Evolutionary conservation across 2,888 invertebrate genomes (phyloP), one percentile per base, ranked within the genome.

Genomic region (Mechanitis mazaeus): DNA sequence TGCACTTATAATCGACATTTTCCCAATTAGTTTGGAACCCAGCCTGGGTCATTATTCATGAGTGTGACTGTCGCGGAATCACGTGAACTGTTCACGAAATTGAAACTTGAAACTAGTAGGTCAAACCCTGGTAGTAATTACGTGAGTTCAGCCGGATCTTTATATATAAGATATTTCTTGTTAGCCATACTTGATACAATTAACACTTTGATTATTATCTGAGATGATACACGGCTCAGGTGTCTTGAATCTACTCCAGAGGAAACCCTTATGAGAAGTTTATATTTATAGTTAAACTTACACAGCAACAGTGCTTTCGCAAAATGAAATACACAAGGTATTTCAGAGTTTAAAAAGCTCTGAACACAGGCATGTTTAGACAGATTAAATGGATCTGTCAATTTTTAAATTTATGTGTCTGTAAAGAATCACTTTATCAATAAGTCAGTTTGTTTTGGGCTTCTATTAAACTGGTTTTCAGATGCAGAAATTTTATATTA

Each of bases 361-460:
- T 20, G 20, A 20, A 1, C 20, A 20, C 20, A 1, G 9, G 42
- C 2, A 50, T 50, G 50, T 50, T 50, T 50, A 31, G 50, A 50
- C 31, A 50, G 50, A 50, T 50, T 50, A 31, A 50, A 50, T 50
- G 50, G 50, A 31, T 31, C 31, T 50, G 42, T 42, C 50, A 7
- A n/a, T 50, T 50, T 20, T 31, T 28, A n/a, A 50, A 31, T 50
- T 31, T 31, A 50, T 31, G 7, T 47, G 7, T 31, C 31, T 31
- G 5, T 50, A 3, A 11, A 31, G 20, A 50, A 31, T 11, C 31
- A 31, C 11, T 50, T 31, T 50, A 31, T 50, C 11, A 28, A 31
- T 50, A 31, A 31, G 2, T 50, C 7, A 6, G 7, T 50, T 50
- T 9, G 31, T 50, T 31, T 31, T 50, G 1, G 9, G 9, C 31